Base-by-base conservation (phyloP, 2,113 vertebrate genomes). In the Oryzias curvinotus region DNA sequence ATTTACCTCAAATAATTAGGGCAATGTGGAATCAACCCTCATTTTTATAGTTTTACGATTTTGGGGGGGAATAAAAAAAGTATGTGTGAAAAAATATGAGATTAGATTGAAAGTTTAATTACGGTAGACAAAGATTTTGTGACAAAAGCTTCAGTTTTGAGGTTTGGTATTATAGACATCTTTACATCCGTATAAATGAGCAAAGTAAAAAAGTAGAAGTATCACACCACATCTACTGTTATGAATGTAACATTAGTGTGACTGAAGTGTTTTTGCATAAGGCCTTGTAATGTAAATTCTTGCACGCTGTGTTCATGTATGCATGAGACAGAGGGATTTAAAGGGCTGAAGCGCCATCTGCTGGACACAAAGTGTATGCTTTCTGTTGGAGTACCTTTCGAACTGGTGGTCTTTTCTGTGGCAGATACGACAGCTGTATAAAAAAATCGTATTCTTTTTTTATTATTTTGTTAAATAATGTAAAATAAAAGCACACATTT, bases 291-390 rank as follows among this genome's bases (percentile, higher is more conserved):
- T 67, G 61, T 79, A 83, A 76, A 82, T 76, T 83, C 74, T 73
- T 61, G 58, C 62, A 66, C 54, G 6, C 56, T 63, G 65, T 57
- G 61, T 78, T 50, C 63, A 50, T 68, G 56, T 62, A 36, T 66
- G 50, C 49, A 30, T 61, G 50, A 55, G 41, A 44, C n/a, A 59
- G 43, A 30, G 26, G 46, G 45, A 88, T 87, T 69, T 73, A 57
- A 82, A 91, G 89, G 84, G 70, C 89, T 86, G 85, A 88, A 88
- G 88, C 90, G 73, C 92, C 91, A 92, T 92, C 92, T 93, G 87
- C 84, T 89, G 90, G 85, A 57, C 36, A 36, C 28, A n/a, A 0
- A 49, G 28, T 48, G 19, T 21, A 18, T 45, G 18, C 43, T 70
- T 51, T 41, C 14, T 18, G 1, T 7, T 57, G 4, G 25, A 28